phyloP scores from a whole-genome alignment of 2,797 vertebrate genomes.

The Pterois miles region DNA sequence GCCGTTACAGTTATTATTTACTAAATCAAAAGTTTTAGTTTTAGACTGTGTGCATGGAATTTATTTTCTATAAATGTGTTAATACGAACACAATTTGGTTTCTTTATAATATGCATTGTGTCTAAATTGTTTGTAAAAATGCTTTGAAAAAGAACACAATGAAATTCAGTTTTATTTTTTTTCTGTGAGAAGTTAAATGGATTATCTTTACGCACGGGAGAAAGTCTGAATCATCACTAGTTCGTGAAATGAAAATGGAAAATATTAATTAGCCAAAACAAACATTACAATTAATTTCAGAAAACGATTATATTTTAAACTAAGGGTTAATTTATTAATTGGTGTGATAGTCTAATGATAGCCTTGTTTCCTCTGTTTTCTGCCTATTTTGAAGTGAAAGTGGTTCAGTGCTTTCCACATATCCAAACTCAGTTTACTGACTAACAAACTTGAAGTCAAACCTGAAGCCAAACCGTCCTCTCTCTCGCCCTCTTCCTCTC shows the following conservation, averaged over 20 bases:
- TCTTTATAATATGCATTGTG: neutral
- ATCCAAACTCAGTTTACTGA: neutral
- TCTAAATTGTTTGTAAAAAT: neutral
- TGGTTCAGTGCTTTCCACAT: neutral
- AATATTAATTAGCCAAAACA: neutral
- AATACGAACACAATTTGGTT: neutral
- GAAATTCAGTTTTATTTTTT: neutral
- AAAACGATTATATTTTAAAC: neutral
- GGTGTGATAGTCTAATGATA: neutral
- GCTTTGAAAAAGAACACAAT: neutral
- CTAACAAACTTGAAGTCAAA: neutral
- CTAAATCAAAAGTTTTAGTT: neutral
- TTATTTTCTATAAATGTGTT: neutral
- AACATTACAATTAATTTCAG: neutral
- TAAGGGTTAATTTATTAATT: rapidly evolving
- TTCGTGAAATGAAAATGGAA: neutral
- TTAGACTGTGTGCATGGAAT: neutral
- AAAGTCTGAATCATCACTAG: neutral
- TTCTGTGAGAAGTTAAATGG: neutral
- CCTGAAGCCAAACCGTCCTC: neutral
- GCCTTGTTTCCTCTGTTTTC: neutral
- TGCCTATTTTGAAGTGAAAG: neutral
- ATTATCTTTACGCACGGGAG: neutral
- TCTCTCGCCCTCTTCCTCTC: neutral
- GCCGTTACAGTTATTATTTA: neutral